phyloP scores from a whole-genome alignment of 2,797 vertebrate genomes.

The Phrynocephalus forsythii region DNA sequence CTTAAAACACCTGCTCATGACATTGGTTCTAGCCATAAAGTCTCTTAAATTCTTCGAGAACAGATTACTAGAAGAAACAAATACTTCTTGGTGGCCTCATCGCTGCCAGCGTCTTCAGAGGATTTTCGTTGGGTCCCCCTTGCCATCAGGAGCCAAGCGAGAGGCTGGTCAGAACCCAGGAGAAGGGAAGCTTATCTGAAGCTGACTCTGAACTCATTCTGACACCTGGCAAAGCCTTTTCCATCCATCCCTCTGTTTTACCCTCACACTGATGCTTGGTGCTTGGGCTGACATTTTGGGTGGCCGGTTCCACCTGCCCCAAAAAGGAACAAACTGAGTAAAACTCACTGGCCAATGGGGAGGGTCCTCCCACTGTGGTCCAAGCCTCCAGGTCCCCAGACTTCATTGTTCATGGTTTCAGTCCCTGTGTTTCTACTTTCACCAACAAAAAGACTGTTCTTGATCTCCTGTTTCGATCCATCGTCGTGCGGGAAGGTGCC shows the following conservation, averaged over 20 bases:
- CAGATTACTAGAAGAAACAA: background rate
- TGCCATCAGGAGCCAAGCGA: background rate
- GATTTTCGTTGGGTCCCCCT: background rate
- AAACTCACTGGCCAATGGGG: slow-evolving; percentile 90
- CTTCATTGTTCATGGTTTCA: slow-evolving; percentile 78
- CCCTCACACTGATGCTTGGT: background rate
- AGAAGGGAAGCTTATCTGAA: background rate
- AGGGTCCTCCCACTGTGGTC: slow-evolving; percentile 88
- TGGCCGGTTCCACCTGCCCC: too few relatives aligned
- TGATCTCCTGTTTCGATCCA: slow-evolving; percentile 93
- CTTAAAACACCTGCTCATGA: background rate
- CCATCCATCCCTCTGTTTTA: background rate
- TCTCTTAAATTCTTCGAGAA: background rate
- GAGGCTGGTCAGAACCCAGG: too few relatives aligned
- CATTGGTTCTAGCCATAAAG: background rate
- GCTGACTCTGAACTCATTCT: background rate
- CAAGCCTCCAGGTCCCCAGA: slow-evolving; percentile 90
- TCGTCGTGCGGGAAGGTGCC: slow-evolving; percentile 97
- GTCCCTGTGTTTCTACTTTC: slow-evolving; percentile 93
- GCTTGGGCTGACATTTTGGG: background rate
- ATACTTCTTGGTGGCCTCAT: background rate
- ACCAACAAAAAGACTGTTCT: slow-evolving; percentile 95
- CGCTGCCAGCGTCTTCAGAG: background rate
- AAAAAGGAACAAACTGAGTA: accelerated
- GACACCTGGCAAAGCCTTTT: background rate